Conservation (phyloP, 2,113 vertebrate genomes). For the Caretta caretta region DNA sequence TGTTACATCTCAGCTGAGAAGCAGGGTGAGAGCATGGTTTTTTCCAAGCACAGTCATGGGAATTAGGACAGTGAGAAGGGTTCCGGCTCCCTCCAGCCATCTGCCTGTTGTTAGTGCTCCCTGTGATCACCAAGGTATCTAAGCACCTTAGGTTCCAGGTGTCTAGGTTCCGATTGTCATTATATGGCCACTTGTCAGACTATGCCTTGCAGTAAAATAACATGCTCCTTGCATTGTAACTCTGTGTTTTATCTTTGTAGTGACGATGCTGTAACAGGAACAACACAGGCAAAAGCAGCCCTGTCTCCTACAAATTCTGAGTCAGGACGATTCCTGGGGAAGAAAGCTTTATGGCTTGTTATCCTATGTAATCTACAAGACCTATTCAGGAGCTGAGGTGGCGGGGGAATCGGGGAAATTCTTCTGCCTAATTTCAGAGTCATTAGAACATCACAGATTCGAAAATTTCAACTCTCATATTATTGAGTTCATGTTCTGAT, state of each 20-base stretch:
- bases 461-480: conserved; percentile 25
- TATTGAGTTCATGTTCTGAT: conserved; percentile 42
- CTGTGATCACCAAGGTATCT: not conserved
- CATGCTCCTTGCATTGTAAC: rapidly evolving
- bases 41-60: not conserved
- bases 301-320: not conserved
- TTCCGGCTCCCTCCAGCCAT: not conserved
- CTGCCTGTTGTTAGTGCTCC: not conserved
- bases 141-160: not conserved
- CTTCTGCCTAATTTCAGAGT: not conserved
- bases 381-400: not conserved
- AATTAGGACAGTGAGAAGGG: not conserved
- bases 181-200: rapidly evolving
- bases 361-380: not conserved
- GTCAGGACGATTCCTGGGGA: not conserved
- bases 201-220: not conserved
- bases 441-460: not conserved
- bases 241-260: not conserved
- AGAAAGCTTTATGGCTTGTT: not conserved
- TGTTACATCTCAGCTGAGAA: not conserved
- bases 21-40: not conserved
- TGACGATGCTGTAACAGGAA: not conserved
- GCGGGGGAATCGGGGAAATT: not conserved
- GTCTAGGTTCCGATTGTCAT: not conserved
- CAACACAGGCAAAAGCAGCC: not conserved